phyloP scores from a whole-genome alignment of 2,888 invertebrate genomes.

The Pandemis corylana region DNA sequence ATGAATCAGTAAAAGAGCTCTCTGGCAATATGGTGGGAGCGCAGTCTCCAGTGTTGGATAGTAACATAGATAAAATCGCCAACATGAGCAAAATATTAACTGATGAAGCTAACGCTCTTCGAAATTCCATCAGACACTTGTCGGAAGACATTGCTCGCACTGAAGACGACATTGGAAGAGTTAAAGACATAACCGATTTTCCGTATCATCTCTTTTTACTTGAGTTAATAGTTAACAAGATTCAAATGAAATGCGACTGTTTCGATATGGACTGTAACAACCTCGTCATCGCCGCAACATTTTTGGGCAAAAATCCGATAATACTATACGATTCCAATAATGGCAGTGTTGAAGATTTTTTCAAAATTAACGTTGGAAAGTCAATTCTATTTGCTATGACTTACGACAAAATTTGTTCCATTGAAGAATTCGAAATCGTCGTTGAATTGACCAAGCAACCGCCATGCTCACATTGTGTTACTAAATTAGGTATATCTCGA shows the following conservation, averaged over 20 bases:
- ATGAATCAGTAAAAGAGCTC: constrained; percentile 58
- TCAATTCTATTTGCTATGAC: constrained; percentile 80
- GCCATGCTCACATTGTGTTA: constrained; percentile 72
- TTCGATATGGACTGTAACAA: constrained; percentile 76
- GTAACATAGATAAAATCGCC: constrained; percentile 73
- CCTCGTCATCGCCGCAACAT: constrained; percentile 72
- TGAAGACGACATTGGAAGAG: constrained; percentile 59
- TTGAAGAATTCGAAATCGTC: constrained; percentile 69
- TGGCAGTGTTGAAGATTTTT: constrained; percentile 70
- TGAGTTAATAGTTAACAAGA: constrained; percentile 78
- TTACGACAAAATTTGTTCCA: constrained; percentile 76
- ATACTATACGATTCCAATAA: constrained; percentile 72
- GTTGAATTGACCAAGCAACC: constrained; percentile 74
- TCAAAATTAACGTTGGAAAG: constrained; percentile 74
- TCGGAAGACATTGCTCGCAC: constrained; percentile 68
- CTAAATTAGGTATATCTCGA: constrained; percentile 71
- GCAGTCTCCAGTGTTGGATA: constrained; percentile 54
- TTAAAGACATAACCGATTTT: constrained; percentile 63
- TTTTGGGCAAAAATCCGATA: constrained; percentile 75
- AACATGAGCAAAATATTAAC: constrained; percentile 73
- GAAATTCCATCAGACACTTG: constrained; percentile 70
- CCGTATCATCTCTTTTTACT: constrained; percentile 78
- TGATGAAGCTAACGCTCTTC: constrained; percentile 73
- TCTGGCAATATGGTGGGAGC: constrained; percentile 52
- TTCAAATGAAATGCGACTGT: constrained; percentile 81